phyloP scores from a whole-genome alignment of 2,113 vertebrate species.

The Solea senegalensis region DNA sequence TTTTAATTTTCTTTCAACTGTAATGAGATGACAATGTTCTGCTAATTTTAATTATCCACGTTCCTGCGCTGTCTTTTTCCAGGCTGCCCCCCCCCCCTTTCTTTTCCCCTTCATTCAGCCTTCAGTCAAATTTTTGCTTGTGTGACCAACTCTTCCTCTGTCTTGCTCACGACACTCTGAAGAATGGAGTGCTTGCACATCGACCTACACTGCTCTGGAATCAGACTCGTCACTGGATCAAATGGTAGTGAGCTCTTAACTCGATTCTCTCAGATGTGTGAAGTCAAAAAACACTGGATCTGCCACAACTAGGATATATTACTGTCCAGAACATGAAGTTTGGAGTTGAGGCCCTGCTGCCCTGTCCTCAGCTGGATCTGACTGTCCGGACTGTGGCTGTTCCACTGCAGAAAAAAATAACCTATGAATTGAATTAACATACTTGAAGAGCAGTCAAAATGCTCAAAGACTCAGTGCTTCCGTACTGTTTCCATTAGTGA shows the following conservation, averaged over 20 bases:
- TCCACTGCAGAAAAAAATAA: slow-evolving; percentile 67
- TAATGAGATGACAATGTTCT: slow-evolving; percentile 54
- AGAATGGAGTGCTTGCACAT: slow-evolving; percentile 58
- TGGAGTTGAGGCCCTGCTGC: slow-evolving; percentile 42
- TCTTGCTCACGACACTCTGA: slow-evolving; percentile 47
- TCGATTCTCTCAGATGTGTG: slow-evolving; percentile 46
- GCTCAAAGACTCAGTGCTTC: slow-evolving; percentile 98
- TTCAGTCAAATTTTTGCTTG: slow-evolving; percentile 49
- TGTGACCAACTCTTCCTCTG: slow-evolving; percentile 59
- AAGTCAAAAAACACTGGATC: slow-evolving; percentile 66
- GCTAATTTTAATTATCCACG: slow-evolving; percentile 25
- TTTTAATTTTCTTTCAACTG: slow-evolving; percentile 52
- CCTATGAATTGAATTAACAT: slow-evolving; percentile 85
- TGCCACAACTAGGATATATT: slow-evolving; percentile 50
- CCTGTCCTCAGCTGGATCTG: slow-evolving; percentile 1
- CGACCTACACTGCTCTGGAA: slow-evolving; percentile 54
- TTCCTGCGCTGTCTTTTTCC: slow-evolving; percentile 23
- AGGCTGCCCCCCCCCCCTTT: not conserved
- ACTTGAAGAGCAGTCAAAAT: slow-evolving; percentile 94
- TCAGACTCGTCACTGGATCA: slow-evolving; percentile 64
- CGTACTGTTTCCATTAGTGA: slow-evolving; percentile 93
- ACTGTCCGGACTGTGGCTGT: slow-evolving; percentile 29
- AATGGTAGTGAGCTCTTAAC: slow-evolving; percentile 52
- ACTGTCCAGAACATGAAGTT: slow-evolving; percentile 27
- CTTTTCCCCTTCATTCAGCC: slow-evolving; percentile 10